Evolutionary conservation across 2,113 vertebrate species (phyloP).

Genomic region (Sardina pilchardus): DNA sequence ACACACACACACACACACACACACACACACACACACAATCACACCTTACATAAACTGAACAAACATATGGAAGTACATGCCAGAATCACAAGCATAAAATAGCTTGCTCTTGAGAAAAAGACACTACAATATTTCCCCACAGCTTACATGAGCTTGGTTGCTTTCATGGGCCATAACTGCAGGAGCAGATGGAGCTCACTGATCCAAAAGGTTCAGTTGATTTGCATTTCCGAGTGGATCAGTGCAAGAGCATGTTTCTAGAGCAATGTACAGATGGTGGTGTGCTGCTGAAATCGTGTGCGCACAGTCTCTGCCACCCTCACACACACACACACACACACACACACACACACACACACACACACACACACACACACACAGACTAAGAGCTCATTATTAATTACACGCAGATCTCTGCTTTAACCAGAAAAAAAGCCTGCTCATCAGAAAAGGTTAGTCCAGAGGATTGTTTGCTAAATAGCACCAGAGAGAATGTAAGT

Average conservation of each 20-base stretch:
- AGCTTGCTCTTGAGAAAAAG: not conserved
- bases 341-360: not conserved
- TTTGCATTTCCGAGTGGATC: not conserved
- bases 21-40: not conserved
- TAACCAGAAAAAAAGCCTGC: not conserved
- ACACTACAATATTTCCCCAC: not conserved
- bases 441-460: too few relatives aligned
- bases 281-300: not conserved
- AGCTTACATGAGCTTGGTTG: not conserved
- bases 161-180: not conserved
- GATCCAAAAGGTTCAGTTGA: conserved; percentile 4
- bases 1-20: not conserved
- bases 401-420: not conserved
- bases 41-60: not conserved
- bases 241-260: not conserved
- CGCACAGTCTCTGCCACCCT: not conserved
- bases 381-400: not conserved
- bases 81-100: not conserved
- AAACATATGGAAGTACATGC: not conserved
- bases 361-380: not conserved
- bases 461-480: not conserved
- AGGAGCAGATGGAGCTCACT: not conserved
- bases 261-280: not conserved
- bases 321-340: not conserved
- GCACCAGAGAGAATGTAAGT: not conserved